Base-by-base conservation (phyloP, 2,113 vertebrate genomes). In the Onychostruthus taczanowskii region DNA sequence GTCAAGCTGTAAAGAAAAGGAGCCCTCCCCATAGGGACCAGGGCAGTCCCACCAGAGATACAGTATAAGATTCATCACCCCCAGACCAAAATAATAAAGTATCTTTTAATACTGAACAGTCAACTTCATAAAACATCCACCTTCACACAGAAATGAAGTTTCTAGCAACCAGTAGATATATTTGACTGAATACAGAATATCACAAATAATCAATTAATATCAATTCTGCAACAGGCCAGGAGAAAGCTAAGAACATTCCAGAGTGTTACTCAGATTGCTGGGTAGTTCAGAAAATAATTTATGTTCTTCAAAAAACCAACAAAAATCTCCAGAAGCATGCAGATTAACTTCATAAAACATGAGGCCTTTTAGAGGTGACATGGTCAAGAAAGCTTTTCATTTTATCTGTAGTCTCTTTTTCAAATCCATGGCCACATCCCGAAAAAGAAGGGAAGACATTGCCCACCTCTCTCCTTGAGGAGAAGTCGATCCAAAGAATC, bases 401-500 rank as follows among this genome's bases (percentile, higher is more conserved):
- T 68, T 41, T 6, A 23, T 59, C 21, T n/a, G 37, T 5, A 10
- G 50, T 39, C 41, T 35, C 14, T 84, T 66, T 75, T 74, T 24
- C 87, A 50, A 59, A 44, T 62, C 28, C 64, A 19, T 1, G 10
- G 47, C 35, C 28, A 75, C 2, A 26, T 2, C 11, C 43, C 28
- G 35, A 11, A 31, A 64, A 26, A 8, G 8, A 12, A 21, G 30
- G 13, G 23, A 33, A 74, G 33, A 1, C 4, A 46, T 4, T 2
- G 75, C 94, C 81, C 83, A 99, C 99, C 99, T 95, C 98, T 99
- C 86, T 99, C 99, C 82, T 99, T 99, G 21, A 99, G 98, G 56
- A 99, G 95, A 5, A 99, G 98, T 7, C 98, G 98, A 21, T 99
- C 99, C 93, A 99, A 84, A 78, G 97, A 98, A 79, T 99, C 99